phyloP scores from a whole-genome alignment of 2,113 vertebrate genomes.

The Silurus glanis region DNA sequence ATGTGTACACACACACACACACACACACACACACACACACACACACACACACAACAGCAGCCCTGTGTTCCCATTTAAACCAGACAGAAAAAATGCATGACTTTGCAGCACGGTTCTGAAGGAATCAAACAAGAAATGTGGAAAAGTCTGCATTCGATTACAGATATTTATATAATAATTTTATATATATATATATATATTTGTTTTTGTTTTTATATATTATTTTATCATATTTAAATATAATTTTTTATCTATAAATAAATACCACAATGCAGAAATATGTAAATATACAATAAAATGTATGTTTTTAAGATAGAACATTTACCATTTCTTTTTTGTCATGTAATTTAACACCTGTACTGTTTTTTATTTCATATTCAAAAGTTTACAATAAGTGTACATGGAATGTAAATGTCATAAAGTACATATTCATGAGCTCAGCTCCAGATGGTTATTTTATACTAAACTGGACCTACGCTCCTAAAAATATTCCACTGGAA shows the following conservation, averaged over 20 bases:
- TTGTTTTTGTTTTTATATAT: not conserved
- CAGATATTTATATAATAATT: no score
- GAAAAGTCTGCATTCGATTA: not conserved
- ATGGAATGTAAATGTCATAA: not conserved
- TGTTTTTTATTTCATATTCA: no score
- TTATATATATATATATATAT: not conserved
- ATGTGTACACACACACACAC: not conserved
- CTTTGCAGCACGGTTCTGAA: not conserved
- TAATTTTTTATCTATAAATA: no score
- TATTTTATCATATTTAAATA: no score
- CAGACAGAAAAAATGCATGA: slow-evolving; percentile 9
- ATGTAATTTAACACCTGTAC: no score
- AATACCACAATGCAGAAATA: no score
- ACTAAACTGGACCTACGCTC: not conserved
- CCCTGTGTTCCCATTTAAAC: slow-evolving; percentile 9
- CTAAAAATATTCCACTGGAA: not conserved
- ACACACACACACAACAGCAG: not conserved
- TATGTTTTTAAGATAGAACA: no score
- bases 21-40: not conserved
- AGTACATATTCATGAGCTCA: not conserved
- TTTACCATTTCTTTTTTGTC: no score
- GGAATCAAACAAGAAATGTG: not conserved
- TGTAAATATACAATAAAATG: no score
- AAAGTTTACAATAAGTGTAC: not conserved
- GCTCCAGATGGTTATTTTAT: not conserved